A percentile compares a stretch with the other conserved stretches of the same genome.
Evolutionary conservation across 2,888 invertebrate species (phyloP).

Genomic region (Creontiades dilutus): DNA sequence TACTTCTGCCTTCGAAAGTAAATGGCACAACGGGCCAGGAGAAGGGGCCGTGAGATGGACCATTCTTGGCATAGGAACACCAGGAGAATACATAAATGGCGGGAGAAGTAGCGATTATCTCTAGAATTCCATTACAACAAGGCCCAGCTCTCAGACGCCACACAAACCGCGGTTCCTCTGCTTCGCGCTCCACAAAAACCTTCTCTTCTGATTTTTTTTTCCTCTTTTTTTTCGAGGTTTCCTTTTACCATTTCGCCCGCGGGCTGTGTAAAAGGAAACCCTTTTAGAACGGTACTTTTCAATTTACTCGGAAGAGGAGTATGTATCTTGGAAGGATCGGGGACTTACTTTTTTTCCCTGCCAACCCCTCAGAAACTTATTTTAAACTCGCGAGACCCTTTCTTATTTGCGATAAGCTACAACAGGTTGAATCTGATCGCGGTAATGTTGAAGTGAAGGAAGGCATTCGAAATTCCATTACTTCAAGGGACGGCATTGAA

Average conservation of each 20-base stretch:
- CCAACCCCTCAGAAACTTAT: background rate
- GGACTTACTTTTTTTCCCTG: background rate
- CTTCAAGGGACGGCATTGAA: background rate
- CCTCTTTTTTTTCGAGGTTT: background rate
- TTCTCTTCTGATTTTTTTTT: background rate
- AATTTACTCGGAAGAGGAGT: slow-evolving; percentile 41
- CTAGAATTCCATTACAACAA: slow-evolving; percentile 56
- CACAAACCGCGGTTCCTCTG: background rate
- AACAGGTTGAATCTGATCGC: background rate
- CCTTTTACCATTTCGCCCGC: slow-evolving; percentile 38
- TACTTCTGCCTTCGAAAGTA: background rate
- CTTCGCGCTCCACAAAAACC: slow-evolving; percentile 4
- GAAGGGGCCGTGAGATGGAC: background rate
- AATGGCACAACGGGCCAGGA: background rate
- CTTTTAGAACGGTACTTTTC: slow-evolving; percentile 51
- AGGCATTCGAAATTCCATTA: background rate
- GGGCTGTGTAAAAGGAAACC: slow-evolving; percentile 19
- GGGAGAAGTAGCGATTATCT: slow-evolving; percentile 48
- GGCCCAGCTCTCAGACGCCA: background rate
- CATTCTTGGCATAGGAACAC: slow-evolving; percentile 1
- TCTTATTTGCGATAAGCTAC: background rate
- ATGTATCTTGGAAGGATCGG: slow-evolving; percentile 26
- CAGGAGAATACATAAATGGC: slow-evolving; percentile 14
- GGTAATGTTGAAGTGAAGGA: background rate
- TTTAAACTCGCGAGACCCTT: background rate